Base-by-base conservation (phyloP, 2,888 invertebrate genomes). In the Halictus quadricinctus region DNA sequence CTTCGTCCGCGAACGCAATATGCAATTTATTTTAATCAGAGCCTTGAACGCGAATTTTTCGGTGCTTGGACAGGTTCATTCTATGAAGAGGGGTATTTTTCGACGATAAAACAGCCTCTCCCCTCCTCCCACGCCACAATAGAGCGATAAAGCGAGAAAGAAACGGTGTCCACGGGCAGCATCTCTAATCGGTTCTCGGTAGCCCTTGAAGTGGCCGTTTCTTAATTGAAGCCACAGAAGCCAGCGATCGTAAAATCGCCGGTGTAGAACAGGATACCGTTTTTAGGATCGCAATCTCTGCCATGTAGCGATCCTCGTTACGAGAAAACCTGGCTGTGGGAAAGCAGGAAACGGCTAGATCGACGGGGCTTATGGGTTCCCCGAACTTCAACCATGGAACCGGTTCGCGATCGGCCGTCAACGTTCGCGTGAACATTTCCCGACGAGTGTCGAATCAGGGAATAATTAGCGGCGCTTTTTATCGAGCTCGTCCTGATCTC, bases 251-350 rank as follows among this genome's bases (percentile, higher is more conserved):
- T 85, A 81, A 85, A 85, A 85, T 85, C 85, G 66, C 21, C 73
- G 18, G 78, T 50, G 76, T 70, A 85, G 84, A 85, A 85, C 86
- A 41, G 80, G 76, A 76, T 85, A 76, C 81, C 76, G 81, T 85
- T 85, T 85, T 80, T 77, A 85, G 84, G 76, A 75, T 80, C 60
- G 81, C 79, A 86, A 81, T 86, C 85, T 75, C 81, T 25, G 69
- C 58, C 69, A 46, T 36, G 43, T 48, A 7, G 75, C 72, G 83
- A 64, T 82, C 74, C 75, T 86, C 72, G 83, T 83, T 79, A 81
- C 82, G 77, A 80, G 88, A 83, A 82, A 89, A 89, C 70, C 54
- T 72, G 58, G 78, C 87, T 83, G 81, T 83, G 82, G 80, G 89
- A 88, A 84, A 85, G 82, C 83, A 83, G 86, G 81, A 87, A 87